These are phyloP conservation scores for Busseola fusca DNA, from an alignment of 2,888 invertebrate genomes.

Conservation along the genomic window DNA sequence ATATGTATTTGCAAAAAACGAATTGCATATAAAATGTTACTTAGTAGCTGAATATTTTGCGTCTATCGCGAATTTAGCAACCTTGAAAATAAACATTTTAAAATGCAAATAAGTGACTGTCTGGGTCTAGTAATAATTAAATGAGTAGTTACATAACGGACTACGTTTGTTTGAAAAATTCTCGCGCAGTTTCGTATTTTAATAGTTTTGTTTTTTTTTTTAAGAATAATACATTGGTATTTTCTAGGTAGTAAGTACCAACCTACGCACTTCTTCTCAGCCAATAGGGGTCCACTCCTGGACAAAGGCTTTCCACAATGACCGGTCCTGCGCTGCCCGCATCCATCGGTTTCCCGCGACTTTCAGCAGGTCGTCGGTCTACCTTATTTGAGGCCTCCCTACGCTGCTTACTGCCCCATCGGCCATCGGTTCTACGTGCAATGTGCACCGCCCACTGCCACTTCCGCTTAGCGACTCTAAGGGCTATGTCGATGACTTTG, in stretches of 20 bases:
- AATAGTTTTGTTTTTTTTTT: not conserved
- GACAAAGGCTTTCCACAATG: no score
- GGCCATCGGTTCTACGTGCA: no score
- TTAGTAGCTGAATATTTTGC: conserved; percentile 54
- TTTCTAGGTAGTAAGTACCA: not conserved
- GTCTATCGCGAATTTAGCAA: conserved; percentile 58
- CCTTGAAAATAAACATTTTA: conserved; percentile 73
- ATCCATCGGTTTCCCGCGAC: no score
- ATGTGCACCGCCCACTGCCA: no score
- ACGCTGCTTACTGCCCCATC: no score
- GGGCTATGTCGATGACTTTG: no score
- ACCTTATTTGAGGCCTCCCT: no score
- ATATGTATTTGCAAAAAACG: conserved; percentile 12
- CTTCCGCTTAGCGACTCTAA: no score
- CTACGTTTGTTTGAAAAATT: conserved; percentile 9
- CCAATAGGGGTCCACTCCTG: no score
- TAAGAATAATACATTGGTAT: not conserved
- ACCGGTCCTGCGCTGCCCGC: no score
- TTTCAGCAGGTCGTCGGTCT: no score
- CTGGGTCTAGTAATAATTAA: conserved; percentile 67
- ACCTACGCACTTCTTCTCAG: not conserved
- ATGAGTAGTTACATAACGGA: conserved; percentile 36
- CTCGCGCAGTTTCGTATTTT: not conserved
- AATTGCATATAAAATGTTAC: conserved; percentile 36
- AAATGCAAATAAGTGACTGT: conserved; percentile 70